Percentiles rank a stretch among this genome's conserved stretches.
phyloP scores from a whole-genome alignment of 1,140 invertebrate genomes.

The Diorhabda carinulata region DNA sequence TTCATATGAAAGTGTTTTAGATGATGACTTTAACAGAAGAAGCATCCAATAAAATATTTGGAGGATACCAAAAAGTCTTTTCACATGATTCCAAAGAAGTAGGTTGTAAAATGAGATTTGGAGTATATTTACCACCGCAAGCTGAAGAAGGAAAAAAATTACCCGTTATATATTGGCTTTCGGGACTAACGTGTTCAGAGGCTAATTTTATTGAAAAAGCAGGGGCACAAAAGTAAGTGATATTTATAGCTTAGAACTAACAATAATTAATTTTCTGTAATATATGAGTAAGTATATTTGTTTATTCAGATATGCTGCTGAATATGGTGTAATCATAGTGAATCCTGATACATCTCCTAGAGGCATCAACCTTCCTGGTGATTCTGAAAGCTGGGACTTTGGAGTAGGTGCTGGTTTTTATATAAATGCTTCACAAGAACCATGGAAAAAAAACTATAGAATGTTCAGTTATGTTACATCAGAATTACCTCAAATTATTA shows the following conservation, averaged over 20 bases:
- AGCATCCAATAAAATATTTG: slow-evolving; percentile 72
- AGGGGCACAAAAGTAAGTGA: slow-evolving; percentile 81
- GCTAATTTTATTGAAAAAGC: slow-evolving; percentile 96
- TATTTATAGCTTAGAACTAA: neutral
- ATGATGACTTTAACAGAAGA: slow-evolving; percentile 53
- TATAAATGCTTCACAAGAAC: slow-evolving; percentile 84
- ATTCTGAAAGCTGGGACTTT: slow-evolving; percentile 90
- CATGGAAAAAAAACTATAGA: slow-evolving; percentile 91
- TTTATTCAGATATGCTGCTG: slow-evolving; percentile 61
- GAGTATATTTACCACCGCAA: slow-evolving; percentile 80
- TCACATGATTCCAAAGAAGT: slow-evolving; percentile 76
- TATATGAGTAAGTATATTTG: too few relatives aligned
- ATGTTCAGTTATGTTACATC: slow-evolving; percentile 97
- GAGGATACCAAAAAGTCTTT: slow-evolving; percentile 81
- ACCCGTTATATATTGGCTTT: slow-evolving; percentile 90
- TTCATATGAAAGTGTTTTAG: slow-evolving; percentile 6
- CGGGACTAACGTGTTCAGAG: slow-evolving; percentile 92
- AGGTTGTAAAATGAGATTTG: slow-evolving; percentile 91
- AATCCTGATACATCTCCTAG: slow-evolving; percentile 95
- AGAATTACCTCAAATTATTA: slow-evolving; percentile 80
- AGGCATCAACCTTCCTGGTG: slow-evolving; percentile 81
- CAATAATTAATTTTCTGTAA: too few relatives aligned
- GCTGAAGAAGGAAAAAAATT: slow-evolving; percentile 62
- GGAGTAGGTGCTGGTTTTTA: slow-evolving; percentile 96
- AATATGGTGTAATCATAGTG: slow-evolving; percentile 81